phyloP scores from a whole-genome alignment of 2,797 vertebrate species.

The Malacoctenus gilli region DNA sequence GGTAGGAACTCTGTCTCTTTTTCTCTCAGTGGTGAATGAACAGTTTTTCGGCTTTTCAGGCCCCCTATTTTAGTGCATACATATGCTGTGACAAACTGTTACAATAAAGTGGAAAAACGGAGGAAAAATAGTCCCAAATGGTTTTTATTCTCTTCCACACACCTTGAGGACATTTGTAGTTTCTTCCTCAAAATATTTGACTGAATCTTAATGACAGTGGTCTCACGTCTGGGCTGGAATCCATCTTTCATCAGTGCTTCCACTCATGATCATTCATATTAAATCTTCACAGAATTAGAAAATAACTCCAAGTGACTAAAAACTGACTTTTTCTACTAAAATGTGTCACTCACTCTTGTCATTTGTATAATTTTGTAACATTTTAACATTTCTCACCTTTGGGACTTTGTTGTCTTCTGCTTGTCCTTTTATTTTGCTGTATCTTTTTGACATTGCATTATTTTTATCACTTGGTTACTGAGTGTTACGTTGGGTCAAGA shows the following conservation, averaged over 20 bases:
- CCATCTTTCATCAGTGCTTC: slow-evolving; percentile 66
- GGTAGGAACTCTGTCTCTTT: slow-evolving; percentile 46
- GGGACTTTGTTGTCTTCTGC: slow-evolving; percentile 34
- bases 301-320: slow-evolving; percentile 1
- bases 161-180: too few species aligned
- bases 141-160: too few species aligned
- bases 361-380: slow-evolving; percentile 37
- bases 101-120: too few species aligned
- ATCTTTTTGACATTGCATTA: slow-evolving; percentile 33
- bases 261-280: slow-evolving; percentile 52
- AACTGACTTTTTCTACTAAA: slow-evolving; percentile 6
- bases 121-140: too few species aligned
- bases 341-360: slow-evolving; percentile 11
- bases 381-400: slow-evolving; percentile 44
- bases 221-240: slow-evolving; percentile 71
- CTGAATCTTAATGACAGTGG: slow-evolving; percentile 11
- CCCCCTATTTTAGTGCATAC: slow-evolving; percentile 3
- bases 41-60: slow-evolving; percentile 2
- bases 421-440: slow-evolving; percentile 35
- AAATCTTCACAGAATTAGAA: slow-evolving; percentile 23
- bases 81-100: too few species aligned
- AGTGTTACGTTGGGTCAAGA: too few species aligned
- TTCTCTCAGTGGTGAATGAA: slow-evolving; percentile 14
- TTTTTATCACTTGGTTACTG: slow-evolving; percentile 25
- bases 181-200: slow-evolving; percentile 1